These are phyloP conservation scores for Arizona elegans DNA, from an alignment of 2,113 vertebrate species.

Conservation along the genomic window DNA sequence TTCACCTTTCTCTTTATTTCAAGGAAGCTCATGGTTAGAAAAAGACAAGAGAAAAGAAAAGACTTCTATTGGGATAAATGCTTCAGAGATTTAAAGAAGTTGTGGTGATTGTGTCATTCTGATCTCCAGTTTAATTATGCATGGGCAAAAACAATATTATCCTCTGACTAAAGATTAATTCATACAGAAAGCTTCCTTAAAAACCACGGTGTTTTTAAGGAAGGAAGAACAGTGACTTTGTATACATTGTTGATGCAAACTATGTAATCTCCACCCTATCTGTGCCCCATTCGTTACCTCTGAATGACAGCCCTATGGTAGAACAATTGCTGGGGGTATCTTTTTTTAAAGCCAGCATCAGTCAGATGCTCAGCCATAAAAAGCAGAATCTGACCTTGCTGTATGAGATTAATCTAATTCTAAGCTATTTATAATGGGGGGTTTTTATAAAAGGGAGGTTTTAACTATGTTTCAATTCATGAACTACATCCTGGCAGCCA, in stretches of 20 bases:
- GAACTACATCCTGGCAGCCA: not conserved
- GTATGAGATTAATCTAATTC: constrained; percentile 2
- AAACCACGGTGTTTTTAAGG: not conserved
- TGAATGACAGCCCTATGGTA: not conserved
- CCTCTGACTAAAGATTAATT: not conserved
- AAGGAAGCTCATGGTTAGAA: not conserved
- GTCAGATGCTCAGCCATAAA: not conserved
- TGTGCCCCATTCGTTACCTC: not conserved
- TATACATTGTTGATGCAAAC: not conserved
- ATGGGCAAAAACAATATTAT: not conserved
- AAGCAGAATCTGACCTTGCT: not conserved
- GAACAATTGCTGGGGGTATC: not conserved
- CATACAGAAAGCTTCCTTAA: not conserved
- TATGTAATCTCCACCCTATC: not conserved
- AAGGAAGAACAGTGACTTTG: not conserved
- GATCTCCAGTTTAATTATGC: not conserved
- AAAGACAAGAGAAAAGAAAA: not conserved
- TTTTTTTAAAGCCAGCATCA: not conserved
- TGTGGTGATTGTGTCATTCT: not conserved
- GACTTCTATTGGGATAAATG: not conserved
- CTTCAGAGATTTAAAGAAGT: constrained; percentile 1
- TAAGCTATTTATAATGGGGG: not conserved
- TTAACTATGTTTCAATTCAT: not conserved
- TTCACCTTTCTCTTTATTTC: not conserved
- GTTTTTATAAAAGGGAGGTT: not conserved